Conservation (phyloP, 1,140 invertebrate species). For the Chrysopa pallens region DNA sequence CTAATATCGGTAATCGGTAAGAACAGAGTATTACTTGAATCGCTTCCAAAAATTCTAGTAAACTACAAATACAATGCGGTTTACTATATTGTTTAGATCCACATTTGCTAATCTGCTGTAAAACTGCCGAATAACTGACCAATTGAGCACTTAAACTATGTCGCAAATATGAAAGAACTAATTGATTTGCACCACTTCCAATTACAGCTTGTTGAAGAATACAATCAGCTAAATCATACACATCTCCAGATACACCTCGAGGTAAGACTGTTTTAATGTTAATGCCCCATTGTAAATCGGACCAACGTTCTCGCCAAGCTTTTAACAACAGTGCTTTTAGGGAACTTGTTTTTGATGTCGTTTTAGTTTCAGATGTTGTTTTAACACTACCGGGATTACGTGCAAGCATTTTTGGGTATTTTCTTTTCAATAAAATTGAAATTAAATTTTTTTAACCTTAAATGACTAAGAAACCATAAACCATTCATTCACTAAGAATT, state of each 20-base stretch:
- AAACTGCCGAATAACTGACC: constrained; percentile 74
- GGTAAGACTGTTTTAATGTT: constrained; percentile 78
- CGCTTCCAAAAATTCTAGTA: constrained; percentile 70
- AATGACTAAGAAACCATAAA: too few species aligned
- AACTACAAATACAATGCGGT: constrained; percentile 68
- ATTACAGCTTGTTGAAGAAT: constrained; percentile 84
- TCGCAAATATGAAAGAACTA: constrained; percentile 80
- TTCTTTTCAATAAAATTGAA: too few species aligned
- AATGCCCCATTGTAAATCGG: constrained; percentile 87
- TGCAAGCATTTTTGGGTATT: background rate
- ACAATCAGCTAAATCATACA: constrained; percentile 81
- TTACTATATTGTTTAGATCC: constrained; percentile 57
- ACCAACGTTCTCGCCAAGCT: constrained; percentile 89
- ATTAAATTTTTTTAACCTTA: too few species aligned
- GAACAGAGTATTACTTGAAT: constrained; percentile 42
- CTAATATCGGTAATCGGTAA: too few species aligned
- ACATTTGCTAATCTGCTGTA: constrained; percentile 77
- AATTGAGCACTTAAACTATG: constrained; percentile 80
- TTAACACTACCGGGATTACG: background rate
- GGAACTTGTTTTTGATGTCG: constrained; percentile 66
- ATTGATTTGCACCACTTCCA: constrained; percentile 74
- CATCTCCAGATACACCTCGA: constrained; percentile 72
- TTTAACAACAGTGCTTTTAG: constrained; percentile 69
- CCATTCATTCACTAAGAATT: too few species aligned
- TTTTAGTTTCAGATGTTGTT: constrained; percentile 21